phyloP scores from a whole-genome alignment of 2,113 vertebrate species.

The Chrysochloris asiatica region DNA sequence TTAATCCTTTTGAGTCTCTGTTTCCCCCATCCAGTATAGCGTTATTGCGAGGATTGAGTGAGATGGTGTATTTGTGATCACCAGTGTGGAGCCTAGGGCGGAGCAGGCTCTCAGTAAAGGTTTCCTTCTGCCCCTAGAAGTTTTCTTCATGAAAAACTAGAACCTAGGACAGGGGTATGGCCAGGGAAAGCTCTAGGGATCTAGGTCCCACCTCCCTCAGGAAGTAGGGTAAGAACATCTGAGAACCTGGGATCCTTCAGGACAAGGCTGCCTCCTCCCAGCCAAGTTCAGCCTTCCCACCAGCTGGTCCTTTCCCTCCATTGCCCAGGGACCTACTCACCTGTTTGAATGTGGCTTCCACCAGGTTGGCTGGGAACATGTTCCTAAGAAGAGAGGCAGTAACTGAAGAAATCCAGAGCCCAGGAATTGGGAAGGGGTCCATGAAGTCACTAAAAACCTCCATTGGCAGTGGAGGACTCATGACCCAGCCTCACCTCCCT shows the following conservation, averaged over 20 bases:
- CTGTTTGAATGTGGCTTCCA: conserved; percentile 99
- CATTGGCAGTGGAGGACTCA: background rate
- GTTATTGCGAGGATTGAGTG: too few relatives aligned
- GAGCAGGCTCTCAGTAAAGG: background rate
- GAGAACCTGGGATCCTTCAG: background rate
- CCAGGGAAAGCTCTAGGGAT: background rate
- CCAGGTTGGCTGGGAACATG: conserved; percentile 98
- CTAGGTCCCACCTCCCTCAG: background rate
- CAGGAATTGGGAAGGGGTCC: background rate
- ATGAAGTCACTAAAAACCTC: background rate
- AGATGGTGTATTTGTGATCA: background rate
- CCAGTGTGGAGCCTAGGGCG: rapidly evolving
- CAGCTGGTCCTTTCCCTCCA: background rate
- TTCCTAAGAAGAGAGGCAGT: conserved; percentile 89
- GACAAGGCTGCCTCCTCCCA: background rate
- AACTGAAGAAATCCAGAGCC: conserved; percentile 7
- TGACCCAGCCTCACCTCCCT: too few relatives aligned
- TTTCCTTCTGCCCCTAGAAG: background rate
- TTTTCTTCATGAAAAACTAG: background rate
- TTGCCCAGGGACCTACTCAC: conserved; percentile 80
- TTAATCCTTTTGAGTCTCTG: background rate
- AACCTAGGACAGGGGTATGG: background rate
- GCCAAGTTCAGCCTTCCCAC: background rate
- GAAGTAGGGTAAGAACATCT: background rate
- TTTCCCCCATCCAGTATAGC: background rate